These are phyloP conservation scores for Corydoras maculifer DNA, from an alignment of 2,113 vertebrate genomes.

Conservation along the genomic window DNA sequence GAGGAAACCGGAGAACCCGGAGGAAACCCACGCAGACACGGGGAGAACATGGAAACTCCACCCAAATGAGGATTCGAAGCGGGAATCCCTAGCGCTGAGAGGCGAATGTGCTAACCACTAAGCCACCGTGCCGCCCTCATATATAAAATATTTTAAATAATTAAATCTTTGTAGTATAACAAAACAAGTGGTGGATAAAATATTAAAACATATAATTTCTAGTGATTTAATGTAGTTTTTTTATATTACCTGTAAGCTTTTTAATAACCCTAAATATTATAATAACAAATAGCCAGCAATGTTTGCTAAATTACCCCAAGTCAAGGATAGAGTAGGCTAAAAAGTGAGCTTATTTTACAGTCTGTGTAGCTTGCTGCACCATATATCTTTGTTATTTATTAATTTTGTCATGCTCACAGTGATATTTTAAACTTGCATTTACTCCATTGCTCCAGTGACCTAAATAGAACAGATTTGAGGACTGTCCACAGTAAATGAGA, in stretches of 20 bases:
- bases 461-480: slow-evolving; percentile 15
- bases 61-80: too few species aligned
- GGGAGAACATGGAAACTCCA: too few species aligned
- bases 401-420: slow-evolving; percentile 9
- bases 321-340: neutral
- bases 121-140: too few species aligned
- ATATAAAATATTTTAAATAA: too few species aligned
- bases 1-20: too few species aligned
- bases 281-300: neutral
- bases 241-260: too few species aligned
- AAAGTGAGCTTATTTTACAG: neutral
- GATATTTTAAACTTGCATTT: slow-evolving; percentile 5
- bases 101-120: too few species aligned
- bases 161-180: too few species aligned
- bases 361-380: neutral
- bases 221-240: neutral
- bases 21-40: too few species aligned
- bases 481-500: slow-evolving; percentile 1
- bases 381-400: neutral
- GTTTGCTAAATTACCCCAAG: neutral
- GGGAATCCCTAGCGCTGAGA: too few species aligned
- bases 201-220: neutral
- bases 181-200: too few species aligned
- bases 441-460: neutral
- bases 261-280: too few species aligned